phyloP scores from a whole-genome alignment of 2,888 invertebrate genomes.

The Platycheirus rosarum region DNA sequence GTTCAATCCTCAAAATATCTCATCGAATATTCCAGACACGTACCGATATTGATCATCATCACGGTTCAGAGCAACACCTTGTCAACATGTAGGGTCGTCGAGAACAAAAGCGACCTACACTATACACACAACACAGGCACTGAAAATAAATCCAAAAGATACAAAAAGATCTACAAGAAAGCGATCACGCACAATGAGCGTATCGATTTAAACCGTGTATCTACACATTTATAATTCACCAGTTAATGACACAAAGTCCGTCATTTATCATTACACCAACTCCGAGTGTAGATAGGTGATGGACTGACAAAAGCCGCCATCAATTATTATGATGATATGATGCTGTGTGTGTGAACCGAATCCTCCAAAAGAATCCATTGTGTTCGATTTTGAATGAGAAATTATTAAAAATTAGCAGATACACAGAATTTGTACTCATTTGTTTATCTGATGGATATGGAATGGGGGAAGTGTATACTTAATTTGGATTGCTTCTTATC shows the following conservation, averaged over 20 bases:
- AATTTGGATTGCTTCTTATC: slow-evolving; percentile 71
- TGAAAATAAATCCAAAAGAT: slow-evolving; percentile 26
- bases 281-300: slow-evolving; percentile 50
- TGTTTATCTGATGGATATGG: slow-evolving; percentile 14
- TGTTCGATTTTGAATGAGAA: slow-evolving; percentile 56
- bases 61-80: slow-evolving; percentile 51
- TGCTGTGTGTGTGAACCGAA: slow-evolving; percentile 65
- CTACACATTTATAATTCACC: slow-evolving; percentile 68
- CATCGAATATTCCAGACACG: slow-evolving; percentile 59
- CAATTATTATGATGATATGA: slow-evolving; percentile 71
- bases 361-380: slow-evolving; percentile 49
- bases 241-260: slow-evolving; percentile 72
- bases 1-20: slow-evolving; percentile 62
- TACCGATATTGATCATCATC: slow-evolving; percentile 63
- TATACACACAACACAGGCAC: slow-evolving; percentile 41
- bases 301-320: slow-evolving; percentile 70
- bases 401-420: slow-evolving; percentile 72
- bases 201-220: slow-evolving; percentile 70
- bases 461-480: slow-evolving; percentile 68
- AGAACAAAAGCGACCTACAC: slow-evolving; percentile 55
- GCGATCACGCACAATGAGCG: slow-evolving; percentile 56
- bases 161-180: slow-evolving; percentile 37
- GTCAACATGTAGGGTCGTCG: slow-evolving; percentile 71
- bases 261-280: slow-evolving; percentile 70
- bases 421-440: slow-evolving; percentile 52